Conservation (phyloP, 2,888 invertebrate species). For the Hirtodrosophila trivittata region DNA sequence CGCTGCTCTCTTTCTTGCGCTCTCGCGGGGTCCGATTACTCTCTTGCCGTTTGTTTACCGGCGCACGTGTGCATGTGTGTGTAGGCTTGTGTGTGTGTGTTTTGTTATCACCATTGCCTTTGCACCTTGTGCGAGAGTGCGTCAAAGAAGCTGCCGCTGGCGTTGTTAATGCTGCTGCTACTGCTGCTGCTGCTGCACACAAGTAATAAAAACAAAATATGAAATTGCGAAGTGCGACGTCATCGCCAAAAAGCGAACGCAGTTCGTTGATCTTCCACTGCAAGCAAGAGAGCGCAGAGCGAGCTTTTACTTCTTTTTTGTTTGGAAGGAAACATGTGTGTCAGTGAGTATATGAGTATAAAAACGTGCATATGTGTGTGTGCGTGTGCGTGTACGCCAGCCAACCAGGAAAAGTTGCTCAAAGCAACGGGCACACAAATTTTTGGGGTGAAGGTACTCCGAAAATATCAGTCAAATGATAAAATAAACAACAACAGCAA, state of each 20-base stretch:
- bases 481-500: slow-evolving; percentile 57
- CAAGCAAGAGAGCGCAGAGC: slow-evolving; percentile 23
- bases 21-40: slow-evolving; percentile 23
- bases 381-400: slow-evolving; percentile 21
- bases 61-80: slow-evolving; percentile 49
- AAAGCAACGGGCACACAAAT: slow-evolving; percentile 41
- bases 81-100: slow-evolving; percentile 13
- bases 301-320: slow-evolving; percentile 62
- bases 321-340: slow-evolving; percentile 52
- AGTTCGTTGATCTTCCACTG: slow-evolving; percentile 68
- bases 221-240: slow-evolving; percentile 65
- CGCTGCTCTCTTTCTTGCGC: slow-evolving; percentile 50
- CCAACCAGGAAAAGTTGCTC: slow-evolving; percentile 60
- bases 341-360: slow-evolving; percentile 17
- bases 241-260: slow-evolving; percentile 67
- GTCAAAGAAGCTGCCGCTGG: slow-evolving; percentile 25
- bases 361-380: slow-evolving; percentile 11
- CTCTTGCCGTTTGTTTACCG: slow-evolving; percentile 64
- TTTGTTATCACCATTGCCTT: slow-evolving; percentile 63
- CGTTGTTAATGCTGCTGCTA: slow-evolving; percentile 7
- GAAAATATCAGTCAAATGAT: slow-evolving; percentile 77
- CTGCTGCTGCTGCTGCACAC: slow-evolving; percentile 16
- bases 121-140: slow-evolving; percentile 48
- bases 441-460: slow-evolving; percentile 71
- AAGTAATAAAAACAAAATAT: slow-evolving; percentile 61